Evolutionary conservation across 2,797 vertebrate species (phyloP), one percentile per base, ranked within the genome.

Genomic region (Anomalospiza imberbis): DNA sequence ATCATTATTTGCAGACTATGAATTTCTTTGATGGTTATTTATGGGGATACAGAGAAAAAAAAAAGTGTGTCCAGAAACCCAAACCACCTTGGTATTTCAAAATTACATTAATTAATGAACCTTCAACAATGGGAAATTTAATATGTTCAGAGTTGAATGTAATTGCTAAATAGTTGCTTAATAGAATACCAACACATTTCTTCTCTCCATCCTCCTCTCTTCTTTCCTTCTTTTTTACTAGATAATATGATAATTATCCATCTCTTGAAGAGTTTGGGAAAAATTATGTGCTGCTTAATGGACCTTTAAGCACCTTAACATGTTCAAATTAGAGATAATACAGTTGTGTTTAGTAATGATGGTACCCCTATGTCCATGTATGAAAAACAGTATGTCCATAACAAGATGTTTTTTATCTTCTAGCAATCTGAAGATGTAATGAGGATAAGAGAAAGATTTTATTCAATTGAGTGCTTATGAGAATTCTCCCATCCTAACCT

Each of bases 81-180:
- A 93, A 76, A 85, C 31, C 0, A 1, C 63, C 66, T 88, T 91
- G 68, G 40, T 88, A 88, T 96, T 97, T 96, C 82, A 90, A 47
- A 71, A 12, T 76, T 76, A 92, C 26, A 2, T 88, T 65, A 92
- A 97, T 94, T 94, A 95, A 96, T 93, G 94, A 96, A 91, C 44
- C 40, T 96, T 95, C 89, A 93, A n/a, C 57, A 91, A 65, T 1
- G 4, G 48, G 31, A 94, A 72, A 94, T 95, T 75, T 88, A 88
- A 36, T 88, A 80, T 61, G 10, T 73, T 94, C 67, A 31, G 50
- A 91, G 51, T 31, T 88, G 81, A 96, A 94, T 68, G 71, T 62
- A 93, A 96, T 95, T 91, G 55, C n/a, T 91, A 92, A 76, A 31
- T 68, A 25, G 65, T 83, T 93, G 45, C 50, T 84, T 89, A 77